Base-by-base conservation (phyloP, 2,113 vertebrate species). In the Noctilio leporinus region DNA sequence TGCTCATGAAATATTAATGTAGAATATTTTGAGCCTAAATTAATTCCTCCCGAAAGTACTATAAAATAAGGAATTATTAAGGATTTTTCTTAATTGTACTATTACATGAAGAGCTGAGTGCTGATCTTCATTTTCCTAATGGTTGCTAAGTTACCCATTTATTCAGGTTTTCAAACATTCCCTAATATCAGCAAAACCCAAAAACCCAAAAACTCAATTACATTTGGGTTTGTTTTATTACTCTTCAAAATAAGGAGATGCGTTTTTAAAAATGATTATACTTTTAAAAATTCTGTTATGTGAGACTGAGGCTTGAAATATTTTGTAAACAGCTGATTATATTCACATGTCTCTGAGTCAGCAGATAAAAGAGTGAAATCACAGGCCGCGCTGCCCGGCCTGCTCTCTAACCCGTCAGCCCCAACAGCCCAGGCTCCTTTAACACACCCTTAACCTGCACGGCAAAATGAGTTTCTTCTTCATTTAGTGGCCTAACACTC, bases 101-200 rank as follows among this genome's bases (percentile, higher is more conserved):
- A 30, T 89, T 49, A 45, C 91, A 87, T 67, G 22, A 82, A 94
- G 93, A 65, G 12, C 1, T 73, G 5, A 72, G 11, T 77, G 45
- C n/a, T 72, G 16, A 93, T 85, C 38, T 81, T 76, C 35, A 92
- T 65, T 67, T 85, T 87, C 67, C 53, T 89, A 86, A 76, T 0
- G 72, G 9, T 69, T 92, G 43, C 40, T 81, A 94, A 78, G 10
- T 86, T 76, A 76, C n/a, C 51, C 4, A 10, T 81, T 86, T 84
- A 85, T 81, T 88, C 24, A 86, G 62, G 57, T 70, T 88, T 96
- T 92, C 11, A 81, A 91, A 89, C 16, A 82, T 78, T 90, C n/a
- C 84, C 67, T 73, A 85, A 90, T 91, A 89, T 73, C 12, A 72
- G 38, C 35, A 95, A 95, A 92, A 94, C 14, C 57, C 40, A 45